These are phyloP conservation scores for Pitangus sulphuratus DNA, from an alignment of 2,797 vertebrate species.

Conservation along the genomic window DNA sequence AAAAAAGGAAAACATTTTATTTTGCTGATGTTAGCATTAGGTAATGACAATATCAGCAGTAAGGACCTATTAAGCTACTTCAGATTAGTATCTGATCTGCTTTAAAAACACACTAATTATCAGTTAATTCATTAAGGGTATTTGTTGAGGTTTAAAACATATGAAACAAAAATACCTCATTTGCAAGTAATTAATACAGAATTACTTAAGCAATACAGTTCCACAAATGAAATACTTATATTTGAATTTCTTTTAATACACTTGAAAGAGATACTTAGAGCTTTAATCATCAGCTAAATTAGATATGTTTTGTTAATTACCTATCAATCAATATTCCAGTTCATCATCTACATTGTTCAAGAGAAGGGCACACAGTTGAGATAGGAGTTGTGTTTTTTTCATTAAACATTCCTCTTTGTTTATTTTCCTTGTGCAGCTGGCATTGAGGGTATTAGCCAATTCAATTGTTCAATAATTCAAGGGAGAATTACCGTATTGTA, in stretches of 20 bases:
- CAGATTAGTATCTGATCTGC: conserved; percentile 74
- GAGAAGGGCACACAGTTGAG: background rate
- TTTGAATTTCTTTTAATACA: conserved; percentile 78
- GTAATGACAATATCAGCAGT: conserved; percentile 26
- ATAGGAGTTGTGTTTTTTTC: background rate
- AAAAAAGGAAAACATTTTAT: background rate
- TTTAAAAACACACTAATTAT: conserved; percentile 74
- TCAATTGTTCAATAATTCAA: conserved; percentile 50
- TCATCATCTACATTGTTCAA: conserved; percentile 28
- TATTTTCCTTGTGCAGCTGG: background rate
- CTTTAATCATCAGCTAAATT: conserved; percentile 78
- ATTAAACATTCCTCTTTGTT: background rate
- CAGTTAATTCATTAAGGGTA: conserved; percentile 75
- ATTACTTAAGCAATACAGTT: conserved; percentile 70
- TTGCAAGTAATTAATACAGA: conserved; percentile 80
- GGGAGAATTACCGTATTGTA: background rate
- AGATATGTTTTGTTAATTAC: conserved; percentile 78
- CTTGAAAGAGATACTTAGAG: conserved; percentile 75
- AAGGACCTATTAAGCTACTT: conserved; percentile 62
- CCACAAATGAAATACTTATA: conserved; percentile 73
- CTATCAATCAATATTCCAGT: conserved; percentile 72
- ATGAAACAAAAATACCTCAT: conserved; percentile 72
- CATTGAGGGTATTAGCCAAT: background rate
- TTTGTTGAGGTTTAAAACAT: conserved; percentile 72
- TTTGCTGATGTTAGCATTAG: conserved; percentile 57